Evolutionary conservation across 2,888 invertebrate species (phyloP), one percentile per base, ranked within the genome.

Genomic region (Melangyna quadrimaculata): DNA sequence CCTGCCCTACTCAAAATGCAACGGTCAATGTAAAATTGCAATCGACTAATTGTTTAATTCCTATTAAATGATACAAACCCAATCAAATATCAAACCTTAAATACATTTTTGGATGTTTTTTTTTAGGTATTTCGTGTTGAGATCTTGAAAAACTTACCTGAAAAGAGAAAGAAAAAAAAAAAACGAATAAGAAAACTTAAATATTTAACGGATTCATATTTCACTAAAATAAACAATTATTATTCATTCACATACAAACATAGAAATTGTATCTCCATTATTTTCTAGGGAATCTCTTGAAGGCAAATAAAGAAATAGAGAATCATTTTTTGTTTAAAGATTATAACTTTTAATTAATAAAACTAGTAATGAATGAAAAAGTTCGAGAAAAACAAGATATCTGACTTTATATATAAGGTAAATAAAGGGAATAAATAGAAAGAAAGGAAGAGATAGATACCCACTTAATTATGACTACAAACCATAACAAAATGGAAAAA

Each of bases 261-360:
- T n/a, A n/a, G n/a, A n/a, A n/a, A n/a, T n/a, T 6, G 5, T 22
- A 48, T 14, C 10, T 6, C 22, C 5, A 22, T 4, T 48, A 22
- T 10, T 22, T 0, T 45, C 1, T 19, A 3, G 1, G 10, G 2
- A 2, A 45, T 9, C 19, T 45, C 22, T 10, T 5, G 3, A 48
- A 10, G 19, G 1, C 10, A 10, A 40, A 14, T 14, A 37, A 6
- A 24, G 59, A n/a, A n/a, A 45, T 24, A 2, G 22, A 9, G n/a
- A 32, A 22, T 59, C 12, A 53, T 35, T 72, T 17, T n/a, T 48
- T 43, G 35, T 59, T 45, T 14, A 65, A 67, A 59, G 83, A 79
- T 84, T 84, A 67, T 84, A 84, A 84, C 79, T 84, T 84, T 84
- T 84, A 84, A 84, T 84, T 79, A 84, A 84, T 75, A 65, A 75